Conservation (phyloP, 1,140 invertebrate species). For the Cydia splendana region DNA sequence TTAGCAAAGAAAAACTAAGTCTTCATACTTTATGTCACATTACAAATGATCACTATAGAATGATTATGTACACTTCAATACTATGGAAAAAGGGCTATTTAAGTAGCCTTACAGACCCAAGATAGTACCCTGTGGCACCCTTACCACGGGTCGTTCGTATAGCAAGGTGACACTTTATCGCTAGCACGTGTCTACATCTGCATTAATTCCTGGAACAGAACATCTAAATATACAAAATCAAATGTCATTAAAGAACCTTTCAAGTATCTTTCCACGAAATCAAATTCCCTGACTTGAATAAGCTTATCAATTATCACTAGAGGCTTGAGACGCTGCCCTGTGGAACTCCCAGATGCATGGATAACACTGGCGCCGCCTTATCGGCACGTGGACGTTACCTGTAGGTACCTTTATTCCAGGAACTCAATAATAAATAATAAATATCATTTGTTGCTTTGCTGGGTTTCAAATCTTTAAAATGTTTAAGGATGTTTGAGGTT, state of each 20-base stretch:
- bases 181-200: not conserved
- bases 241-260: constrained; percentile 45
- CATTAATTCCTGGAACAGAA: constrained; percentile 6
- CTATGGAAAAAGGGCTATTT: too few relatives aligned
- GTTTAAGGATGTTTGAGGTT: not conserved
- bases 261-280: constrained; percentile 8
- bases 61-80: not conserved
- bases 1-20: too few relatives aligned
- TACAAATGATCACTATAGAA: too few relatives aligned
- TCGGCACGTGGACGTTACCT: constrained; percentile 63
- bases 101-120: not conserved
- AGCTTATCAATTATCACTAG: constrained; percentile 10
- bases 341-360: not conserved
- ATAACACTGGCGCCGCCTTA: constrained; percentile 63
- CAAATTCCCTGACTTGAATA: constrained; percentile 3
- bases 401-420: constrained; percentile 58
- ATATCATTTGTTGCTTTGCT: not conserved
- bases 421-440: constrained; percentile 46
- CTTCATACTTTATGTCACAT: too few relatives aligned
- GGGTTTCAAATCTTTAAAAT: not conserved
- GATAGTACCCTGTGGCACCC: not conserved
- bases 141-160: not conserved
- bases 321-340: constrained; percentile 5
- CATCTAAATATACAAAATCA: constrained; percentile 57
- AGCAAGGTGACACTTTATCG: not conserved